These are phyloP conservation scores for Thalassaphorura encarpata DNA, from an alignment of 1,140 invertebrate species.

Conservation along the genomic window DNA sequence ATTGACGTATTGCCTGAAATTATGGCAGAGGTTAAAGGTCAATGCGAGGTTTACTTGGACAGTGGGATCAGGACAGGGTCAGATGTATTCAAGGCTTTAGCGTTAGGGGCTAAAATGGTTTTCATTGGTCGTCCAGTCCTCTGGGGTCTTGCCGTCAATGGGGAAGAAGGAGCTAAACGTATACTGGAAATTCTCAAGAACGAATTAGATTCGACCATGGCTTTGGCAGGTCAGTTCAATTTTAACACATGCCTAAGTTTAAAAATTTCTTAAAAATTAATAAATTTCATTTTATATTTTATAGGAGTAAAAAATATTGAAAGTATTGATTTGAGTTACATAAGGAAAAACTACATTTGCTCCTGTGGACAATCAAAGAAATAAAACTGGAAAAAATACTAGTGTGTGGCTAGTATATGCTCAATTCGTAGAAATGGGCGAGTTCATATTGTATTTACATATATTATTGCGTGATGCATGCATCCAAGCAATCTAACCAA, in stretches of 20 bases:
- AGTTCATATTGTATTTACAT: too few species aligned
- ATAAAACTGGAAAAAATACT: too few species aligned
- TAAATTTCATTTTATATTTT: too few species aligned
- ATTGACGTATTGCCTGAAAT: conserved; percentile 19
- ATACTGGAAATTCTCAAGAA: conserved; percentile 61
- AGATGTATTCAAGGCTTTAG: conserved; percentile 84
- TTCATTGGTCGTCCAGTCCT: conserved; percentile 80
- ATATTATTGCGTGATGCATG: too few species aligned
- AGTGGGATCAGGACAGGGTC: conserved; percentile 74
- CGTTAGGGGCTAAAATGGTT: conserved; percentile 79
- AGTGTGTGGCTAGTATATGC: too few species aligned
- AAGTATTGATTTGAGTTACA: conserved; percentile 1
- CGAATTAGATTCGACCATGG: conserved; percentile 68
- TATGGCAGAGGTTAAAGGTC: conserved; percentile 37
- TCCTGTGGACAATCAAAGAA: too few species aligned
- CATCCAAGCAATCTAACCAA: too few species aligned
- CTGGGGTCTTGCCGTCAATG: conserved; percentile 76
- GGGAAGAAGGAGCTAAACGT: conserved; percentile 62
- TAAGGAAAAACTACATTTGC: too few species aligned
- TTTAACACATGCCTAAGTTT: too few species aligned
- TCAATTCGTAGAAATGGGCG: too few species aligned
- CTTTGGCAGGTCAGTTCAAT: conserved; percentile 70
- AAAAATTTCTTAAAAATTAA: too few species aligned
- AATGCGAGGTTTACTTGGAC: conserved; percentile 69
- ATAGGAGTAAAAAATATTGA: conserved; percentile 9